phyloP scores from a whole-genome alignment of 2,113 vertebrate genomes.

The Colius striatus region DNA sequence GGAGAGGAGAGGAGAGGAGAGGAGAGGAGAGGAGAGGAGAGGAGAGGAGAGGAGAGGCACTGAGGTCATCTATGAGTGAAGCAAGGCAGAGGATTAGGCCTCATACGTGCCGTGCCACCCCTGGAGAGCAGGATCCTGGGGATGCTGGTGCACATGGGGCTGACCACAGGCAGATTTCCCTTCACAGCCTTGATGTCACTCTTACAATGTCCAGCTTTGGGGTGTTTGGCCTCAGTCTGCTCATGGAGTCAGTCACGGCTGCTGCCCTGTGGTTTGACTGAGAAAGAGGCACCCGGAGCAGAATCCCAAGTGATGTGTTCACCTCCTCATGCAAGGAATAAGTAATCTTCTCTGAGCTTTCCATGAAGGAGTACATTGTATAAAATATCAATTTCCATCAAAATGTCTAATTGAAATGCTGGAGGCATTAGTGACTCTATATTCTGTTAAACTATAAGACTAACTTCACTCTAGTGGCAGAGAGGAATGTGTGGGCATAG shows the following conservation, averaged over 20 bases:
- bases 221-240: not conserved
- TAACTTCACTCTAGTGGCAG: not conserved
- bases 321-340: not conserved
- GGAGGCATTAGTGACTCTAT: not conserved
- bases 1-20: not conserved
- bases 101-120: no score
- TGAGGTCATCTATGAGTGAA: not conserved
- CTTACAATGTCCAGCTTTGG: not conserved
- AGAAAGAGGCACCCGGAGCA: not conserved
- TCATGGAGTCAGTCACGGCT: not conserved
- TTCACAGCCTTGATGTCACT: not conserved
- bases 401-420: not conserved
- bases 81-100: not conserved
- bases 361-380: not conserved
- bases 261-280: fast-evolving
- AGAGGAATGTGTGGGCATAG: not conserved
- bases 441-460: not conserved
- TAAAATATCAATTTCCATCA: not conserved
- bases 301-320: no score
- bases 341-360: not conserved
- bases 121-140: not conserved
- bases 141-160: fast-evolving
- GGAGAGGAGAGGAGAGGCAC: no score
- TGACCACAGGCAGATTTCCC: not conserved
- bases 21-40: no score